A percentile compares a stretch with the other conserved stretches of the same genome.
These are phyloP conservation scores for Cochlearius cochlearius DNA, from an alignment of 2,113 vertebrate genomes.

Conservation along the genomic window DNA sequence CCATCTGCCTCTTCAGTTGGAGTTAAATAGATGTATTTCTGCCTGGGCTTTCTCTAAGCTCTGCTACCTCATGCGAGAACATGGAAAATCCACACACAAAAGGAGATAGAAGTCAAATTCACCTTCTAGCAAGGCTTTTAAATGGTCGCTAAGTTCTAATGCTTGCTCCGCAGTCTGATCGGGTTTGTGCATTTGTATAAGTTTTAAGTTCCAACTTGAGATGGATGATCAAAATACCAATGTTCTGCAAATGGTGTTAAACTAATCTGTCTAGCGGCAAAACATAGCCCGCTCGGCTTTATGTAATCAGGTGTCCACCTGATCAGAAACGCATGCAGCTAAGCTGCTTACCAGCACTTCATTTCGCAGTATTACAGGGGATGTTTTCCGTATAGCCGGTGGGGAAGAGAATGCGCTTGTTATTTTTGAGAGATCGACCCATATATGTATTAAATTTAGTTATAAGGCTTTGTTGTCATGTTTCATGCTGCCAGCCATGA, in stretches of 20 bases:
- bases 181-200: neutral
- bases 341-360: constrained; percentile 19
- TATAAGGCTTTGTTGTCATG: fast-evolving
- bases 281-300: neutral
- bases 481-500: fast-evolving
- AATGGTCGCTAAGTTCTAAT: fast-evolving
- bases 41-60: neutral
- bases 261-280: neutral
- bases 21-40: neutral
- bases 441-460: neutral
- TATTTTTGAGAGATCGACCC: neutral
- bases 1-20: neutral
- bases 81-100: fast-evolving
- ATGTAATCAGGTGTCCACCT: neutral
- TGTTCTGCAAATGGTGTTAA: neutral
- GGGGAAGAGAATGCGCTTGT: neutral
- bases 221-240: neutral
- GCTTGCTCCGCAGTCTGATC: neutral
- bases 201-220: neutral
- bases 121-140: neutral
- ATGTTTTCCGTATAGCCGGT: neutral
- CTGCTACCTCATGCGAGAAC: fast-evolving
- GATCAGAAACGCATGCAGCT: neutral
- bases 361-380: neutral
- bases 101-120: neutral